phyloP scores from a whole-genome alignment of 2,797 vertebrate genomes.

The Tenualosa thibaudeaui region DNA sequence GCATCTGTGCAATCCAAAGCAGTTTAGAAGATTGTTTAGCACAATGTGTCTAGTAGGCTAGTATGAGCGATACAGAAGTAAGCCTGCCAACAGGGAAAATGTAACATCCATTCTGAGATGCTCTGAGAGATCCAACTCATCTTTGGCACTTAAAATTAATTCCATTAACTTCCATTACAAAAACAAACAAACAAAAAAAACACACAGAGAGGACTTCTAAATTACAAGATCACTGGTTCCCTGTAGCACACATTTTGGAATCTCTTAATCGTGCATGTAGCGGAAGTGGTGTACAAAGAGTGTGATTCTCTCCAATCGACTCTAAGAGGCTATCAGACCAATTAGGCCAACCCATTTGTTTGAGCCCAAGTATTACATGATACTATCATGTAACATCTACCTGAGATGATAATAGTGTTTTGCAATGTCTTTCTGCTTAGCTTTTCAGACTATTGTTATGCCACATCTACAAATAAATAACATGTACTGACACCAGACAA shows the following conservation, averaged over 20 bases:
- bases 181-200: background rate
- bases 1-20: background rate
- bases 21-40: background rate
- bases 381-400: too few relatives aligned
- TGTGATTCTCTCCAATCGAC: background rate
- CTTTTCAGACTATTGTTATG: background rate
- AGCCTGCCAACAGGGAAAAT: background rate
- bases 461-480: background rate
- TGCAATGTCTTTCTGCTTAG: too few relatives aligned
- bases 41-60: background rate
- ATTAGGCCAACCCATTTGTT: too few relatives aligned
- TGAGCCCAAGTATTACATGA: too few relatives aligned
- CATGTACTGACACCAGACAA: background rate
- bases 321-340: too few relatives aligned
- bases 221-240: background rate
- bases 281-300: background rate
- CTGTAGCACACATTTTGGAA: background rate
- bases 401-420: background rate
- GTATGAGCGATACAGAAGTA: background rate
- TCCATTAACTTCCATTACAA: background rate
- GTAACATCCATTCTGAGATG: background rate
- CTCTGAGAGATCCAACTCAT: background rate
- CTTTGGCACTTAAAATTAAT: background rate
- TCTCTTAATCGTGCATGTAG: background rate
- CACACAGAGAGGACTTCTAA: background rate